These are phyloP conservation scores for Choloepus didactylus DNA, from an alignment of 2,797 vertebrate species.

Conservation along the genomic window DNA sequence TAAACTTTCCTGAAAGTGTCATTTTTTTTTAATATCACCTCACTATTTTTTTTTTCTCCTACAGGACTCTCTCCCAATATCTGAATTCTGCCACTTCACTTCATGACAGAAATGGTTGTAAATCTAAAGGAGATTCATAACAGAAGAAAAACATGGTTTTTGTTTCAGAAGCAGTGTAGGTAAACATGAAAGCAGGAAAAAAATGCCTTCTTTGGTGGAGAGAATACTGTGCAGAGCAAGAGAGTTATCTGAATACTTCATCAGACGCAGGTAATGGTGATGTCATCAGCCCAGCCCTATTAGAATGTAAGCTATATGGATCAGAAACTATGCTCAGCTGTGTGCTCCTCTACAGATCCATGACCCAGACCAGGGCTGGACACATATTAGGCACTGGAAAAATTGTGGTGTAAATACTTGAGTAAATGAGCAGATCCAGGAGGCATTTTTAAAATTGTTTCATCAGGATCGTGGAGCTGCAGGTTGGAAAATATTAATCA, in stretches of 20 bases:
- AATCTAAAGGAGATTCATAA: conserved; percentile 55
- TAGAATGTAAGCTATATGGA: neutral
- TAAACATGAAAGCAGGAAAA: conserved; percentile 15
- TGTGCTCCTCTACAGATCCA: neutral
- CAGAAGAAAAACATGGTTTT: conserved; percentile 52
- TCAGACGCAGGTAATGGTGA: neutral
- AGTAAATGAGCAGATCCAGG: neutral
- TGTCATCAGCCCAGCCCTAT: neutral
- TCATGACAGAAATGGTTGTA: conserved; percentile 53
- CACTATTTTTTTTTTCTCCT: conserved; percentile 27
- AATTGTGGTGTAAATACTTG: neutral
- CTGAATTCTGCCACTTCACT: conserved; percentile 43
- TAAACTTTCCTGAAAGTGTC: neutral
- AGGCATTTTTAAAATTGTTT: conserved; percentile 32
- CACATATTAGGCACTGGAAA: neutral
- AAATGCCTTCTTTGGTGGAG: neutral
- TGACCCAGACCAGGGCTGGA: neutral
- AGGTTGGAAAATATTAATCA: neutral
- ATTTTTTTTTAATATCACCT: neutral
- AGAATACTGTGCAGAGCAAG: neutral
- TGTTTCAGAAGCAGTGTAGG: conserved; percentile 41
- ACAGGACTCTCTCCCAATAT: conserved; percentile 47
- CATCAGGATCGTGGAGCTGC: neutral
- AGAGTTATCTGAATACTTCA: neutral
- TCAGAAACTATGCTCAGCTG: too few relatives aligned